Evolutionary conservation across 2,888 invertebrate genomes (phyloP), one percentile per base, ranked within the genome.

Genomic region (Galerucella pusilla): DNA sequence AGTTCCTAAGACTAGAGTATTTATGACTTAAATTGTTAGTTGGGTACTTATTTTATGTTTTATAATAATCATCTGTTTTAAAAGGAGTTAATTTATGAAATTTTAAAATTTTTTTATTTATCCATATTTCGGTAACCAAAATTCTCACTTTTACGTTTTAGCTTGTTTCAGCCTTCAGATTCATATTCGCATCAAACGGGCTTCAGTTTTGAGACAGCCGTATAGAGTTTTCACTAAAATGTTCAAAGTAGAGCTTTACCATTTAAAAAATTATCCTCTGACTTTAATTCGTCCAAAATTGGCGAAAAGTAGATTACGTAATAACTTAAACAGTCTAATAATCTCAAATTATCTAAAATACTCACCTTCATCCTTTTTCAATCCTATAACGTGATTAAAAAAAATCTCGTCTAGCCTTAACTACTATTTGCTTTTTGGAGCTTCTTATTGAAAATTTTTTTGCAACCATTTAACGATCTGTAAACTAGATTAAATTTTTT

Each of bases 401-500:
- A 42, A 63, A 63, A 28, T 61, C 46, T 28, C 46, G 46, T 61
- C 46, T 28, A 49, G 61, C 46, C 70, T 20, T 70, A 61, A 42
- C 63, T 28, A 54, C 64, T 70, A 69, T 69, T 69, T 69, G 69
- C 61, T 69, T 69, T 69, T 69, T 52, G 52, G 63, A 70, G 49
- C 64, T 69, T 61, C 45, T 70, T 70, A 70, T 70, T 70, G 70
- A 72, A 71, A 72, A 59, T 35, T 72, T 72, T 71, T 72, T 65
- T 66, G 67, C 61, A 68, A 75, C 71, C 71, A 61, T 70, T 74
- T 69, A 74, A 54, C 57, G 52, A 46, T 67, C 67, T 49, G 14
- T 67, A 65, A 65, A 28, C 46, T 63, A 71, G 70, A 75, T 73
- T 75, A 73, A 59, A 74, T 75, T 75, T 77, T 69, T 73, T 75